Evolutionary conservation across 2,888 invertebrate species (phyloP), one percentile per base, ranked within the genome.

Genomic region (Enoplolaimus lenunculus): DNA sequence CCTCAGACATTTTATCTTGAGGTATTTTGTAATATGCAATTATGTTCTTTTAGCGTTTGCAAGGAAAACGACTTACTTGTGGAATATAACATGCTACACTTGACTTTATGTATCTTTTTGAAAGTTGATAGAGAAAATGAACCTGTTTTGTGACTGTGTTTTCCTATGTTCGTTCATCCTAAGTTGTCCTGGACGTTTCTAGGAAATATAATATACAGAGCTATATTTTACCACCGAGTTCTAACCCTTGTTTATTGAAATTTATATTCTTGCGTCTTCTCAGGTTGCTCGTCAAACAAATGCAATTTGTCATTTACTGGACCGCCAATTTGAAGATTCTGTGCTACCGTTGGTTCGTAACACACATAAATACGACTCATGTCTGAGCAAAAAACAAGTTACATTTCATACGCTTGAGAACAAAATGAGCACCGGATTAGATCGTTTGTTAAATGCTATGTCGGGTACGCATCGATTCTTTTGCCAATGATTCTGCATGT

Each of bases 1-100:
- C 90, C 90, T 73, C 88, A 91, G 82, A 88, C 94, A 73, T 89
- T 92, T 81, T 97, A 95, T 83, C 94, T 97, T 80, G 90, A 90
- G 69, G 88, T 90, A n/a, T n/a, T n/a, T n/a, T n/a, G 3, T 91
- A 93, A 13, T 89, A 91, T 75, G 91, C 94, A 81, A 89, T 91
- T 34, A 94, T 94, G 80, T 90, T 90, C 71, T 91, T 95, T 70
- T 90, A 93, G 13, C 90, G 91, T 81, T 85, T 95, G 78, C 86
- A 95, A 79, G 93, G 93, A 76, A 93, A 93, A 78, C 89, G 92
- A 77, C 93, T 92, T 80, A 88, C 87, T n/a, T n/a, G n/a, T n/a
- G n/a, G n/a, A n/a, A n/a, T n/a, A n/a, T n/a, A n/a, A n/a, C n/a
- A n/a, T n/a, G n/a, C n/a, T n/a, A n/a, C n/a, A n/a, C n/a, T n/a